These are phyloP conservation scores for Peromyscus melanophrys DNA, from an alignment of 2,797 vertebrate species.

Conservation along the genomic window DNA sequence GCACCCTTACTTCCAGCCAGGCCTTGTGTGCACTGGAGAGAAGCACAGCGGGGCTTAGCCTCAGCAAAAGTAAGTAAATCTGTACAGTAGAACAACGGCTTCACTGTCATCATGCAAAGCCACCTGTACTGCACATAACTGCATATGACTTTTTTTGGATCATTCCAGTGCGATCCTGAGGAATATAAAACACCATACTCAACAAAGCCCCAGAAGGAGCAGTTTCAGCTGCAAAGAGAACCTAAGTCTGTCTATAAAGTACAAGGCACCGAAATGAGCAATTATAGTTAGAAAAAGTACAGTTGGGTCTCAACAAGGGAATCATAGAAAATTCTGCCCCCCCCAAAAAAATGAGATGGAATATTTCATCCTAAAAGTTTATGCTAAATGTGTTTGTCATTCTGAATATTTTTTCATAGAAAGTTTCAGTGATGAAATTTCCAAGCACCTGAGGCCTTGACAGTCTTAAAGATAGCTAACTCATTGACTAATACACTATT, in stretches of 20 bases:
- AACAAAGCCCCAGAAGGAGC: neutral
- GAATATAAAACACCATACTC: neutral
- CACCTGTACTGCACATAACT: neutral
- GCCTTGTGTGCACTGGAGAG: neutral
- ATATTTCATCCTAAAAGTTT: neutral
- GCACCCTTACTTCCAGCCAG: neutral
- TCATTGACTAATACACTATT: neutral
- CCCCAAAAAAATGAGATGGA: neutral
- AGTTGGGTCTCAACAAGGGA: neutral
- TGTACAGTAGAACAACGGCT: neutral
- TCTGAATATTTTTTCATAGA: slow-evolving; percentile 11
- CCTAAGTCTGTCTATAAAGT: neutral
- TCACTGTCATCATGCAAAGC: neutral
- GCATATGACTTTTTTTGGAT: neutral
- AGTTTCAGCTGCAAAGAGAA: neutral
- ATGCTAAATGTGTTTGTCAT: neutral
- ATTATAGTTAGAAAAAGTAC: neutral
- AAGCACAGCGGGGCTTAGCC: neutral
- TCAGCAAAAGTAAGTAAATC: neutral
- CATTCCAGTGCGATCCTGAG: neutral
- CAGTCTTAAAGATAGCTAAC: neutral
- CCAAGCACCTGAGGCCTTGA: neutral
- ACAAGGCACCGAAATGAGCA: neutral
- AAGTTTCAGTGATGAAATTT: neutral
- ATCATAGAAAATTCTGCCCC: neutral